Conservation (phyloP, 2,797 vertebrate species). For the Pangasius sanitwongsei region DNA sequence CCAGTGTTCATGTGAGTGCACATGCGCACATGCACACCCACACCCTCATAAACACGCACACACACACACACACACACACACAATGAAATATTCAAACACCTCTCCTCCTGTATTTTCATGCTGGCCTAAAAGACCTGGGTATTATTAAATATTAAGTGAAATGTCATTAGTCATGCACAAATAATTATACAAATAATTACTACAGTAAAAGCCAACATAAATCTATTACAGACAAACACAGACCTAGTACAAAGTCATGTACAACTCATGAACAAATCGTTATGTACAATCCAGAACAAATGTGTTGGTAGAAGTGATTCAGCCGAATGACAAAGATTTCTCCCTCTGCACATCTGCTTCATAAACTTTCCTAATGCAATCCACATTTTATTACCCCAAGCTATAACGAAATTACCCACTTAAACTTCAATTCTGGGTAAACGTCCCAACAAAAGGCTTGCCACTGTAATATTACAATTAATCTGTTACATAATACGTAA, state of each 20-base stretch:
- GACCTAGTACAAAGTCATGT: too few species aligned
- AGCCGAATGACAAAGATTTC: neutral
- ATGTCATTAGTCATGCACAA: neutral
- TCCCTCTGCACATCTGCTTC: neutral
- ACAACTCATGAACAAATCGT: neutral
- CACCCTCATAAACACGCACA: constrained; percentile 15
- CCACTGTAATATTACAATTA: neutral
- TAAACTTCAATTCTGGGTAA: neutral
- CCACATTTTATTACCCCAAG: constrained; percentile 1
- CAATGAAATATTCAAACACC: constrained; percentile 32
- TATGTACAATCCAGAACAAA: neutral
- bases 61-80: constrained; percentile 8
- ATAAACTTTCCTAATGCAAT: neutral
- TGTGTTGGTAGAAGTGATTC: neutral
- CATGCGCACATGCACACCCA: constrained; percentile 18
- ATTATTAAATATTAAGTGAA: neutral
- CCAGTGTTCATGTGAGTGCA: constrained; percentile 18
- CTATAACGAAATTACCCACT: neutral
- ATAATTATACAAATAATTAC: neutral
- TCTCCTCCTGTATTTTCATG: constrained; percentile 10
- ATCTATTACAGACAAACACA: neutral
- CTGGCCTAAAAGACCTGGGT: constrained; percentile 3
- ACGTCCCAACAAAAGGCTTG: neutral
- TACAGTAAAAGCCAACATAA: neutral
- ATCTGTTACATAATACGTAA: neutral